Base-by-base conservation (phyloP, 2,888 invertebrate species). In the Caenorhabditis afra region DNA sequence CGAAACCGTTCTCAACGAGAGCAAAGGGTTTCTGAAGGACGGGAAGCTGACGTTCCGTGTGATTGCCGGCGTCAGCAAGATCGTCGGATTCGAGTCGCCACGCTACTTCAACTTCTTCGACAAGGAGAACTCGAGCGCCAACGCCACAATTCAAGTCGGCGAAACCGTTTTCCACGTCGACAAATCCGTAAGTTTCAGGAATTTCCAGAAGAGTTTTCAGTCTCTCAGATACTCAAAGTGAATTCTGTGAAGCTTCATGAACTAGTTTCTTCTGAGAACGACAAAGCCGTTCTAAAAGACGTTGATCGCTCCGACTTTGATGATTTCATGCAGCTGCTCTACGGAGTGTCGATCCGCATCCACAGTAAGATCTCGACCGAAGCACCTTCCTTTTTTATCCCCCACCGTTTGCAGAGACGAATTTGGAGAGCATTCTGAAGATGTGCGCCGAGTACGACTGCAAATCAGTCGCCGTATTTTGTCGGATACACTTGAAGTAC, bases 331-430 rank as follows among this genome's bases (percentile, higher is more conserved):
- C 71, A 71, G 22, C 1, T 71, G 7, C 49, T 71, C 35, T 71
- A 71, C 39, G 62, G 49, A n/a, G 57, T 71, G 39, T 57, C 71
- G 23, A 23, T 71, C 49, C 62, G 71, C 7, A 62, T 71, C 50
- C 41, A 49, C 1, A 45, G 70, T 70, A 22, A n/a, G 0, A 23
- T 52, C n/a, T 16, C n/a, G 16, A 12, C 37, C 14, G 41, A 41
- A 22, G 29, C 29, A n/a, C n/a, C n/a, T n/a, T n/a, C 37, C 23
- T 20, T 12, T 35, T 35, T 11, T 16, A 39, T 41, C 20, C n/a
- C 3, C 1, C 12, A 37, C 7, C 14, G 4, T 29, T 65, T 55
- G 5, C 58, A 68, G 59, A 52, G 35, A 29, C 22, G 35, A 68
- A 68, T 37, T 39, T 68, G 14, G 59, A 41, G 1, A 41, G 29